phyloP scores from a whole-genome alignment of 2,113 vertebrate genomes.

The Vanacampus margaritifer region DNA sequence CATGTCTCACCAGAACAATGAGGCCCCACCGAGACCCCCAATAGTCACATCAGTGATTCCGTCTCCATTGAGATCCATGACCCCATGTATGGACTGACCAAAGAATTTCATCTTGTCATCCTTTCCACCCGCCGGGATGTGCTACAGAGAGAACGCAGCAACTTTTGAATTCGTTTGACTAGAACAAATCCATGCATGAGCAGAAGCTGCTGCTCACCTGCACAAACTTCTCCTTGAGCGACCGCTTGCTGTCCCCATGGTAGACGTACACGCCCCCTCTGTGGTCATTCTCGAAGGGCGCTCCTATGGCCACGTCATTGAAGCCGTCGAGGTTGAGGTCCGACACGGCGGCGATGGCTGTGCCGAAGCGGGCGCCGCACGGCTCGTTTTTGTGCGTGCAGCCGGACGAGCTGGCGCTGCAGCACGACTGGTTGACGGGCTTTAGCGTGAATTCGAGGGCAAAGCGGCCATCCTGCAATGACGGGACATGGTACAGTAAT shows the following conservation, averaged over 20 bases:
- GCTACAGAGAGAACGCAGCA: slow-evolving; percentile 65
- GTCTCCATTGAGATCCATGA: slow-evolving; percentile 92
- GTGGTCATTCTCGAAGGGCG: slow-evolving; percentile 91
- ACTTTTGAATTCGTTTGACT: background rate
- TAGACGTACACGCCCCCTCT: slow-evolving; percentile 91
- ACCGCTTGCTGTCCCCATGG: slow-evolving; percentile 75
- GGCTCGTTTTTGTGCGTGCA: slow-evolving; percentile 82
- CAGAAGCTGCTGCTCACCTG: slow-evolving; percentile 70
- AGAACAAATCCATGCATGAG: background rate
- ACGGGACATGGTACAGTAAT: background rate
- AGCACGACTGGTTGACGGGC: slow-evolving; percentile 86
- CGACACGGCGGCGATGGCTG: slow-evolving; percentile 85
- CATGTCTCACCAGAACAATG: slow-evolving; percentile 86
- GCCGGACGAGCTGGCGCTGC: slow-evolving; percentile 67
- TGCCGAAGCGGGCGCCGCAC: slow-evolving; percentile 91
- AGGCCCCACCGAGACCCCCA: slow-evolving; percentile 91
- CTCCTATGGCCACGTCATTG: slow-evolving; percentile 88
- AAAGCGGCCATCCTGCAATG: slow-evolving; percentile 73
- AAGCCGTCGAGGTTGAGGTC: slow-evolving; percentile 92
- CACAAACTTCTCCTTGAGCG: slow-evolving; percentile 79
- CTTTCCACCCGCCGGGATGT: slow-evolving; percentile 88
- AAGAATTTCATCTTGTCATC: slow-evolving; percentile 91
- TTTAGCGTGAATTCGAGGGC: slow-evolving; percentile 83
- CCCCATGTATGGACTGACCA: slow-evolving; percentile 93
- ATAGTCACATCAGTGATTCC: slow-evolving; percentile 93